A percentile compares a stretch with the other conserved stretches of the same genome.
phyloP scores from a whole-genome alignment of 2,113 vertebrate genomes.

The Seriola dumerili region DNA sequence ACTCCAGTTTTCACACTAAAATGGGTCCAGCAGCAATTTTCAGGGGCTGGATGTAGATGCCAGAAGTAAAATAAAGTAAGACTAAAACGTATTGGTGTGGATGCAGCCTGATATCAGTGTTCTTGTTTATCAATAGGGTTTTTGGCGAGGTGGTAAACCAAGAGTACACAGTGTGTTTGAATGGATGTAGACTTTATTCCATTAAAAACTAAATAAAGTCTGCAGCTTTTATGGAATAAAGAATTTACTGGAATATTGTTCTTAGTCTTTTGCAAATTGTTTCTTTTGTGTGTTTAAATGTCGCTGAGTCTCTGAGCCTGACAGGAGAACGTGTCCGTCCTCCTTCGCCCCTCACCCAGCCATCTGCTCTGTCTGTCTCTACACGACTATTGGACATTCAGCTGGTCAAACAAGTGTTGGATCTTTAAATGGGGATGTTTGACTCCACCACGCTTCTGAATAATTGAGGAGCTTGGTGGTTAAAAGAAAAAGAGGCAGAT shows the following conservation, averaged over 20 bases:
- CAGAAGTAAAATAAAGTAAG: too few relatives aligned
- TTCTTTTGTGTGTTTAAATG: neutral
- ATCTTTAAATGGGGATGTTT: conserved; percentile 83
- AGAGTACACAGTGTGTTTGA: too few relatives aligned
- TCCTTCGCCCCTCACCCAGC: conserved; percentile 17
- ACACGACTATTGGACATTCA: conserved; percentile 70
- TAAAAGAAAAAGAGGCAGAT: conserved; percentile 59
- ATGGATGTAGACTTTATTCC: too few relatives aligned
- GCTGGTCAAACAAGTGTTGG: conserved; percentile 84
- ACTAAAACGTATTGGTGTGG: too few relatives aligned
- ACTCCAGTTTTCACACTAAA: too few relatives aligned
- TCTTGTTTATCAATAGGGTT: neutral
- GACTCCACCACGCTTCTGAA: conserved; percentile 77
- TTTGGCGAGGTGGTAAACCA: too few relatives aligned
- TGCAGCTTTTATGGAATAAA: neutral
- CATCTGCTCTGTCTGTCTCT: conserved; percentile 59
- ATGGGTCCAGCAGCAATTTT: too few relatives aligned
- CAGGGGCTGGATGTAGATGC: too few relatives aligned
- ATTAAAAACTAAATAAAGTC: neutral
- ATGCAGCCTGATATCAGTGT: neutral
- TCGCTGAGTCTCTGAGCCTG: neutral
- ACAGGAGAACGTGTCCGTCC: neutral
- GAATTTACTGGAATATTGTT: neutral
- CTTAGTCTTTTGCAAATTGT: neutral
- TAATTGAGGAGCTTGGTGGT: conserved; percentile 79